phyloP scores from a whole-genome alignment of 2,113 vertebrate species.

The Charina bottae region DNA sequence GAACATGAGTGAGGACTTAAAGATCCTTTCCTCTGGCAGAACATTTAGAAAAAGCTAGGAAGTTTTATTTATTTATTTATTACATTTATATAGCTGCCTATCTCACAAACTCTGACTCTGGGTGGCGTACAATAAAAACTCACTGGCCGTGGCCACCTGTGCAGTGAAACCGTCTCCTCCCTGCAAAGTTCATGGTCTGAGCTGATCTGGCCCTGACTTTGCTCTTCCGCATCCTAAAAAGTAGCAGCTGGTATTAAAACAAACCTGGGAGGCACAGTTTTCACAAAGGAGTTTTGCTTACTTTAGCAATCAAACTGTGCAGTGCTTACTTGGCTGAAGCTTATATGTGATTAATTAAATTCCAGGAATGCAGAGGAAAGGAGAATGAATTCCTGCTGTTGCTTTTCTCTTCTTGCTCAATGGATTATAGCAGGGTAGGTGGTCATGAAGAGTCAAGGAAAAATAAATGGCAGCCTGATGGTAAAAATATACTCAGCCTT shows the following conservation, averaged over 20 bases:
- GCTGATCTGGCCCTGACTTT: not conserved
- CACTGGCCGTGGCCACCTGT: not conserved
- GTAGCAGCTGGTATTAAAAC: constrained; percentile 1
- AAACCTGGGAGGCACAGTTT: not conserved
- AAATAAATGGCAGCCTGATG: not conserved
- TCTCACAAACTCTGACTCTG: not conserved
- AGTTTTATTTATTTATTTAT: not conserved
- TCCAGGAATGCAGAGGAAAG: not conserved
- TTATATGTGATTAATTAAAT: not conserved
- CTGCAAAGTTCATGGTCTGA: not conserved
- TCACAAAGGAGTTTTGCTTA: not conserved
- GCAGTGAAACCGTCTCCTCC: not conserved
- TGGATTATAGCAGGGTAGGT: not conserved
- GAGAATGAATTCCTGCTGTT: not conserved
- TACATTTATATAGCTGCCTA: not conserved
- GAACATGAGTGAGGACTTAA: not conserved
- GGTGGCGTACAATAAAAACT: not conserved
- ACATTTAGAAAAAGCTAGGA: not conserved
- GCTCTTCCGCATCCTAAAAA: not conserved
- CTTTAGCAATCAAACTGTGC: not conserved
- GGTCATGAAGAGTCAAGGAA: not conserved
- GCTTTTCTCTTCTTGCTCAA: not conserved
- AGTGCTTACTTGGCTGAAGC: not conserved
- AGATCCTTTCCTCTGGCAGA: not conserved
- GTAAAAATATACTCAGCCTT: constrained; percentile 28